These are phyloP conservation scores for Lasiurus borealis DNA, from an alignment of 2,113 vertebrate species.

Conservation along the genomic window DNA sequence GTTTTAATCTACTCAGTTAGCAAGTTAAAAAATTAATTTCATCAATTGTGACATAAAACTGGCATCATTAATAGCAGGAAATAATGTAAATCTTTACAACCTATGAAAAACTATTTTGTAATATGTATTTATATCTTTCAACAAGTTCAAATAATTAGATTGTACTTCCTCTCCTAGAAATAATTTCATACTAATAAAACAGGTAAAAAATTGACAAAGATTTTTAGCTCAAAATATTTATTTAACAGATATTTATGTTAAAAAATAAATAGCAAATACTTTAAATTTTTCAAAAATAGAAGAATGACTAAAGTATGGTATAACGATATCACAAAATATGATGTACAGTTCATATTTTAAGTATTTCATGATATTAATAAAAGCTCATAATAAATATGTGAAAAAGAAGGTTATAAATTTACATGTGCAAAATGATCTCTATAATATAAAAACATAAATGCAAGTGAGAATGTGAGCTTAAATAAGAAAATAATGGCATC, in stretches of 20 bases:
- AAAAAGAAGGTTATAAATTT: background rate
- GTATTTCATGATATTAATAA: background rate
- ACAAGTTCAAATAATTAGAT: background rate
- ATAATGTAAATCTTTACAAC: background rate
- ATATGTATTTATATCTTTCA: constrained; percentile 2
- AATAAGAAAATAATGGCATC: background rate
- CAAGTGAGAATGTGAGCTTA: background rate
- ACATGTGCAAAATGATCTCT: background rate
- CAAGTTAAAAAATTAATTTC: background rate
- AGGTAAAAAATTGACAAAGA: background rate
- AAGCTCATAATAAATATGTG: background rate
- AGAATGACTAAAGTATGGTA: background rate
- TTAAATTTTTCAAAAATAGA: background rate
- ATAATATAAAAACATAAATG: background rate
- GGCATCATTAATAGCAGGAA: background rate
- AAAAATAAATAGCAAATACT: background rate
- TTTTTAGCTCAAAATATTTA: background rate
- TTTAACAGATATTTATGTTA: background rate
- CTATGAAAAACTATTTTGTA: background rate
- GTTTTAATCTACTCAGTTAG: background rate
- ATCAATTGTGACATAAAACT: background rate
- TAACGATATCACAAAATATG: background rate
- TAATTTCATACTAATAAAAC: constrained; percentile 9
- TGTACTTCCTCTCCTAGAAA: background rate
- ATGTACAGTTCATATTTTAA: background rate